phyloP scores from a whole-genome alignment of 2,797 vertebrate species.

The Coregonus sp. region DNA sequence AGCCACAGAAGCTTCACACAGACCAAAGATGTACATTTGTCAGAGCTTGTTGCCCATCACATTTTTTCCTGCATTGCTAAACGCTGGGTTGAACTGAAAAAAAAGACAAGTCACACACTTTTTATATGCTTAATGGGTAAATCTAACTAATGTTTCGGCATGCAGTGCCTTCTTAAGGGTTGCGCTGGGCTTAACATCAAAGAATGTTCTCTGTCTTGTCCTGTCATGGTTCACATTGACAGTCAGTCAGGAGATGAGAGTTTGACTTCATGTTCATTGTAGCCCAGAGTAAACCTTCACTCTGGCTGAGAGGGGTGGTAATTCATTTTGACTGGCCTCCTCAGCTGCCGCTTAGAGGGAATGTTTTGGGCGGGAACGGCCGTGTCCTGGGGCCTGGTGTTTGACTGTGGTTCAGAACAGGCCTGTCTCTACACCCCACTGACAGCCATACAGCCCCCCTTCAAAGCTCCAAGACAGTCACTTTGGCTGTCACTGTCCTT shows the following conservation, averaged over 20 bases:
- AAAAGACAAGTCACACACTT: no score
- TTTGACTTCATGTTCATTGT: background rate
- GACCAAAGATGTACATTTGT: no score
- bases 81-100: no score
- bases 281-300: background rate
- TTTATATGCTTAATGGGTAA: no score
- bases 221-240: background rate
- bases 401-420: constrained; percentile 26
- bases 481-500: background rate
- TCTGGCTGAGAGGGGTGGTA: constrained; percentile 42
- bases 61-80: no score
- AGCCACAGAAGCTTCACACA: no score
- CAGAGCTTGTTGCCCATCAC: no score
- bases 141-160: no score
- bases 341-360: constrained; percentile 20
- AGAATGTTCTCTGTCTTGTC: constrained; percentile 1
- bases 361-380: constrained; percentile 25
- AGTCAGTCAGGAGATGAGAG: background rate
- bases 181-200: no score
- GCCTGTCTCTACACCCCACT: background rate
- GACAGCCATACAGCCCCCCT: background rate
- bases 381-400: constrained; percentile 29
- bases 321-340: constrained; percentile 33
- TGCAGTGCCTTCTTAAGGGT: no score
- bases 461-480: background rate